A percentile compares a stretch with the other conserved stretches of the same genome.
phyloP scores from a whole-genome alignment of 2,888 invertebrate genomes.

The Thalpophila matura region DNA sequence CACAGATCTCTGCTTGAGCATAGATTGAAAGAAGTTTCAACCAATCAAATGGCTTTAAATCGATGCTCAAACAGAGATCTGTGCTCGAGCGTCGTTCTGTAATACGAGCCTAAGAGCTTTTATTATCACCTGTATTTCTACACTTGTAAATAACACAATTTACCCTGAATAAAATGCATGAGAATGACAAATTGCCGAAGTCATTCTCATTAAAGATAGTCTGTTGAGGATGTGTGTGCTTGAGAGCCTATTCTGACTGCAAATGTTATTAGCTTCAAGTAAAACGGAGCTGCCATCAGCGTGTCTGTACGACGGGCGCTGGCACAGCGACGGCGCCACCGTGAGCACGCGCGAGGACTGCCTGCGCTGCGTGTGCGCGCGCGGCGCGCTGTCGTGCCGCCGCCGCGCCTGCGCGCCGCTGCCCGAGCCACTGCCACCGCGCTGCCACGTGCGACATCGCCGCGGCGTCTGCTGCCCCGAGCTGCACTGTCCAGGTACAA shows the following conservation, averaged over 20 bases:
- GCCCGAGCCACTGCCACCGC: conserved; percentile 94
- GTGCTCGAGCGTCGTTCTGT: no score
- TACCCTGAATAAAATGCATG: no score
- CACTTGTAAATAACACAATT: no score
- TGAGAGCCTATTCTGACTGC: neutral
- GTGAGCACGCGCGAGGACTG: conserved; percentile 94
- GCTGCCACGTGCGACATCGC: conserved; percentile 93
- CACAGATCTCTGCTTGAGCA: no score
- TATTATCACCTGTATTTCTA: no score
- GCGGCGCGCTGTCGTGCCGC: conserved; percentile 94
- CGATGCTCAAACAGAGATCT: no score
- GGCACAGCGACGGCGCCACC: conserved; percentile 92
- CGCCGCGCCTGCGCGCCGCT: conserved; percentile 94
- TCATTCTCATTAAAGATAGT: neutral
- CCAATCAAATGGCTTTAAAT: no score
- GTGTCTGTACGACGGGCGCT: conserved; percentile 94
- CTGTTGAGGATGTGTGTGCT: neutral
- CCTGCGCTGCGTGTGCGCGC: conserved; percentile 94
- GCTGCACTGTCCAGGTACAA: conserved; percentile 93
- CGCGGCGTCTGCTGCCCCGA: conserved; percentile 94
- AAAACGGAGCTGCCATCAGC: conserved; percentile 77
- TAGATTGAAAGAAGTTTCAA: no score
- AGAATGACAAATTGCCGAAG: no score
- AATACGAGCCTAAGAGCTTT: no score
- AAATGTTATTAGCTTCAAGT: conserved; percentile 30